These are phyloP conservation scores for Dendrolimus pini DNA, from an alignment of 2,888 invertebrate genomes.

Conservation along the genomic window DNA sequence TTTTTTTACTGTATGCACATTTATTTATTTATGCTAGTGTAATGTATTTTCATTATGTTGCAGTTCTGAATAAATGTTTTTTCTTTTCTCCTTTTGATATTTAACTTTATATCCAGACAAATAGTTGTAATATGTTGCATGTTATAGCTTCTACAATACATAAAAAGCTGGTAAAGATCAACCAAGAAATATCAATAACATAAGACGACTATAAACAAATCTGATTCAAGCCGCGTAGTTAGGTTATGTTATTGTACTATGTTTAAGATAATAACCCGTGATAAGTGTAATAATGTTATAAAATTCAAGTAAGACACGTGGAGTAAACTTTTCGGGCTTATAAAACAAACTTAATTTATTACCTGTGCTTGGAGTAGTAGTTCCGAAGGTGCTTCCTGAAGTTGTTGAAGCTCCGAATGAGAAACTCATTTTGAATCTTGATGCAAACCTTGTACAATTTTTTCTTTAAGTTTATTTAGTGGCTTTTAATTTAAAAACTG, in stretches of 20 bases:
- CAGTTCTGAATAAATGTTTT: too few relatives aligned
- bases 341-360: not conserved
- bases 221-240: not conserved
- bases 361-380: slow-evolving; percentile 27
- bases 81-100: too few relatives aligned
- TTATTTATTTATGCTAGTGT: too few relatives aligned
- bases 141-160: too few relatives aligned
- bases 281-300: not conserved
- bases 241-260: not conserved
- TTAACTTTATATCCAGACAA: too few relatives aligned
- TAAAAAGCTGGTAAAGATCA: not conserved
- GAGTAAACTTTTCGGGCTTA: not conserved
- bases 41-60: too few relatives aligned
- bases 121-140: too few relatives aligned
- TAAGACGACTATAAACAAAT: not conserved
- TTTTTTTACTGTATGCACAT: too few relatives aligned
- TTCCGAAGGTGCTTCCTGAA: slow-evolving; percentile 46
- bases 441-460: too few relatives aligned
- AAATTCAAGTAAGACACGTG: not conserved
- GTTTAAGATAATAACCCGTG: too few relatives aligned
- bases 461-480: too few relatives aligned
- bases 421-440: slow-evolving; percentile 41
- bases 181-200: not conserved
- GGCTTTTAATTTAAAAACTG: too few relatives aligned
- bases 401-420: slow-evolving; percentile 48